Base-by-base conservation (phyloP, 2,888 invertebrate species). In the Pterostichus niger region DNA sequence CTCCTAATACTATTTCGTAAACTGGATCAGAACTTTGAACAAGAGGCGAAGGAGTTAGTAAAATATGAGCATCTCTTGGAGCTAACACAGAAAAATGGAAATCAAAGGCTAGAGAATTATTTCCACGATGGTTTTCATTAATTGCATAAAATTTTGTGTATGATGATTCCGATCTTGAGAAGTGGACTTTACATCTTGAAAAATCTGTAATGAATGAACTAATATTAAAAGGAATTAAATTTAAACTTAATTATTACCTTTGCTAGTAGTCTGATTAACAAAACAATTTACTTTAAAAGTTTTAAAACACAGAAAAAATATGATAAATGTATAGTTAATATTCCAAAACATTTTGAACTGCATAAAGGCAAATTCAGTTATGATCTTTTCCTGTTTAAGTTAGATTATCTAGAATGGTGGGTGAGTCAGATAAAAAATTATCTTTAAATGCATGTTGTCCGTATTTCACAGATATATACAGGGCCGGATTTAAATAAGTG, bases 1-100 rank as follows among this genome's bases (percentile, higher is more conserved):
- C 95, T 9, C 95, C 95, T 31, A 95, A 91, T 78, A 94, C 95
- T 64, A 95, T 93, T 90, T 95, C 95, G 88, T 95, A 95, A 0
- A 94, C 94, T 0, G 92, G 91, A 86, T 93, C 93, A 0, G 84
- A 86, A 1, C 87, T 84, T 0, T 89, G 87, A 0, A 93, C 92
- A 5, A 86, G 88, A 0, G 90, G 87, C 0, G 90, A 90, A 0
- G 93, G 90, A 0, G 94, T 92, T 7, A 95, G 88, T 24, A 95
- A 88, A 61, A 95, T 93, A 86, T 95, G 95, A 0, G 94, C 95
- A 87, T 95, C 94, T 87, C 93, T 94, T 0, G 91, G 88, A 0
- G 93, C 93, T 85, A 94, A 89, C 33, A 95, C 93, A 0, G 93
- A 93, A 78, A 95, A 91, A 86, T 94, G 94, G 89, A 95, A 92